Evolutionary conservation across 2,797 vertebrate species (phyloP), one percentile per base, ranked within the genome.

Genomic region (Discoglossus pictus): DNA sequence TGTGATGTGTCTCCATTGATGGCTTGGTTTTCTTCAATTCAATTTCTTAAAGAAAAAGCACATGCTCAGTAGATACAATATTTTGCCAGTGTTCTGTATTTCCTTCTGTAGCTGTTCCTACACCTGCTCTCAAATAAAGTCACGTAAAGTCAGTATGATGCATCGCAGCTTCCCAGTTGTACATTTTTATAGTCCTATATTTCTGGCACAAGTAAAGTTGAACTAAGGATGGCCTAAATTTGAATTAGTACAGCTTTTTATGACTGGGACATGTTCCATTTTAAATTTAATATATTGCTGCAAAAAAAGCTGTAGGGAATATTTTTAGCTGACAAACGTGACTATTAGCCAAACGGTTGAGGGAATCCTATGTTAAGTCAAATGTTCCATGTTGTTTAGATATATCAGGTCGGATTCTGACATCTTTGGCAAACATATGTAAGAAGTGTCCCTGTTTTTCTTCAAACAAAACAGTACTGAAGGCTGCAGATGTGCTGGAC

Each of bases 81-180:
- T 47, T 7, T 3, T 55, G 20, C 3, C n/a, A 42, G 12, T 38
- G 31, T 39, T 23, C 20, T 21, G 46, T 46, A 55, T 35, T 27
- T 65, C 15, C 60, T 51, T 31, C 10, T 17, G 15, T 31, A 46
- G 17, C 44, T 34, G n/a, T 35, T 42, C n/a, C 25, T 60, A 16
- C 65, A 68, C 55, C 47, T 68, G 64, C 64, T 48, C 34, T 21
- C 23, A 48, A 66, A 48, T 38, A 58, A 52, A 52, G 6, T 17
- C 4, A 35, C 7, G 35, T 25, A 35, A 52, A 60, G 38, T 60
- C 46, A 20, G 11, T 4, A 51, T 60, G 58, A 68, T 7, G 34
- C 16, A 51, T 34, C 42, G 24, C 55, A 68, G 65, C 51, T 16
- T 44, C 47, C 12, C 31, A 16, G 20, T 18, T 36, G 38, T 40